Evolutionary conservation across 2,797 vertebrate genomes (phyloP).

Genomic region (Pelochelys cantorii): DNA sequence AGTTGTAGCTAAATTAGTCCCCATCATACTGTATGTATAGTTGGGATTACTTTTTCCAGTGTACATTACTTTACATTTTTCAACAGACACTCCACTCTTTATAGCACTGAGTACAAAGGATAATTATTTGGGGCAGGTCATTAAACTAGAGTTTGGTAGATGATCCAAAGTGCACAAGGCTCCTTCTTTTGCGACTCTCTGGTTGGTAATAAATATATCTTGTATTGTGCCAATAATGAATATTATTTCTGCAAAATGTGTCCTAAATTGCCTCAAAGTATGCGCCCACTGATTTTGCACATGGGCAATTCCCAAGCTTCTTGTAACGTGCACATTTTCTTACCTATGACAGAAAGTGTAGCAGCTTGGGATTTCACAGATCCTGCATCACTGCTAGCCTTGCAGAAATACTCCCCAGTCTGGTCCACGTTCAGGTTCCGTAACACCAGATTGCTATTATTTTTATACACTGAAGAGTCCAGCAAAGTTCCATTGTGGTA

Average conservation of each 20-base stretch:
- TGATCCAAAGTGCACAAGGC: slow-evolving; percentile 33
- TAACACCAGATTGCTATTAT: slow-evolving; percentile 89
- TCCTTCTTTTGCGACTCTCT: neutral
- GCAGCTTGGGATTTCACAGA: slow-evolving; percentile 89
- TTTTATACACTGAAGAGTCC: slow-evolving; percentile 82
- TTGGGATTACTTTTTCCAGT: no score
- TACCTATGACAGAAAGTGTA: slow-evolving; percentile 90
- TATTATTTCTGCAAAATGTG: neutral
- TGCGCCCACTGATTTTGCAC: neutral
- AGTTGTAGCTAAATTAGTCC: no score
- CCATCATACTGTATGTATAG: no score
- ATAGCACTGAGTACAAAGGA: neutral
- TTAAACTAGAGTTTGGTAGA: slow-evolving; percentile 15
- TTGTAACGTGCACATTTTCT: slow-evolving; percentile 15
- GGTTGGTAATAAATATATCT: slow-evolving; percentile 13
- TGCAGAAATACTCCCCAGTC: slow-evolving; percentile 93
- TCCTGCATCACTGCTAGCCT: slow-evolving; percentile 89
- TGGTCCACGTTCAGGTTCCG: slow-evolving; percentile 86
- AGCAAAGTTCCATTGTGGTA: slow-evolving; percentile 92
- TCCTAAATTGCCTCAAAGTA: neutral
- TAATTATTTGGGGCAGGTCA: neutral
- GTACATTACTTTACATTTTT: no score
- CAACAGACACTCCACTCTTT: neutral
- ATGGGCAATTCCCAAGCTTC: neutral
- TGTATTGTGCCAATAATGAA: neutral